Evolutionary conservation across 2,113 vertebrate genomes (phyloP).

Genomic region (Thalassoma bifasciatum): DNA sequence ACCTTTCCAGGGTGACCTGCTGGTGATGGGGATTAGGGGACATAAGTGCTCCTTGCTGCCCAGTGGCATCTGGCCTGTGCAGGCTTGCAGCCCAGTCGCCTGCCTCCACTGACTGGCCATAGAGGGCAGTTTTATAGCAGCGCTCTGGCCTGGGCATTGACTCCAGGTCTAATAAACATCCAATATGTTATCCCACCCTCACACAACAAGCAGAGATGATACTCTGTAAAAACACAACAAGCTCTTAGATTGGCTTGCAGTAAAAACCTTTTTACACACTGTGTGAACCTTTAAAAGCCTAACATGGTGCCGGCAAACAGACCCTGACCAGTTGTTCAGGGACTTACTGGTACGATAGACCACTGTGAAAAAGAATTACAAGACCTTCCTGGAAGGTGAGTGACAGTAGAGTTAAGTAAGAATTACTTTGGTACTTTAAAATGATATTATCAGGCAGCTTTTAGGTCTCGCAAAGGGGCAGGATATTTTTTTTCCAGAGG

Average conservation of each 20-base stretch:
- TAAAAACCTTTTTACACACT: conserved; percentile 80
- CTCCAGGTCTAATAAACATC: conserved; percentile 79
- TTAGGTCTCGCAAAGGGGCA: conserved; percentile 5
- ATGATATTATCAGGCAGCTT: conserved; percentile 17
- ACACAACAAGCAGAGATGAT: conserved; percentile 68
- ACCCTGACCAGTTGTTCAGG: conserved; percentile 27
- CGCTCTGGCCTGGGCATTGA: conserved; percentile 73
- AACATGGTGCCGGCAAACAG: conserved; percentile 17
- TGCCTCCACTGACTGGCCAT: conserved; percentile 65
- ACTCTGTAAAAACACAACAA: conserved; percentile 80
- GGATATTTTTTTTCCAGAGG: conserved; percentile 8
- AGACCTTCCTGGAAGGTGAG: conserved; percentile 25
- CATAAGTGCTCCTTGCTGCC: conserved; percentile 53
- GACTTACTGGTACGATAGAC: conserved; percentile 14
- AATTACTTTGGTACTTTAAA: conserved; percentile 4
- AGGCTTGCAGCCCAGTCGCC: conserved; percentile 66
- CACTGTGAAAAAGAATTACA: conserved; percentile 13
- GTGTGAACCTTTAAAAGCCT: conserved; percentile 67
- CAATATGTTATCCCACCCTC: conserved; percentile 76
- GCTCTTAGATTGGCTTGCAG: conserved; percentile 55
- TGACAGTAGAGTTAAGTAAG: conserved; percentile 21
- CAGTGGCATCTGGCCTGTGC: conserved; percentile 78
- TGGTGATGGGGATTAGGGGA: conserved; percentile 59
- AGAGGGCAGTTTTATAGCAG: conserved; percentile 74
- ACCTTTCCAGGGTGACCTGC: conserved; percentile 61